These are phyloP conservation scores for Cerceris rybyensis DNA, from an alignment of 2,888 invertebrate genomes.

Conservation along the genomic window DNA sequence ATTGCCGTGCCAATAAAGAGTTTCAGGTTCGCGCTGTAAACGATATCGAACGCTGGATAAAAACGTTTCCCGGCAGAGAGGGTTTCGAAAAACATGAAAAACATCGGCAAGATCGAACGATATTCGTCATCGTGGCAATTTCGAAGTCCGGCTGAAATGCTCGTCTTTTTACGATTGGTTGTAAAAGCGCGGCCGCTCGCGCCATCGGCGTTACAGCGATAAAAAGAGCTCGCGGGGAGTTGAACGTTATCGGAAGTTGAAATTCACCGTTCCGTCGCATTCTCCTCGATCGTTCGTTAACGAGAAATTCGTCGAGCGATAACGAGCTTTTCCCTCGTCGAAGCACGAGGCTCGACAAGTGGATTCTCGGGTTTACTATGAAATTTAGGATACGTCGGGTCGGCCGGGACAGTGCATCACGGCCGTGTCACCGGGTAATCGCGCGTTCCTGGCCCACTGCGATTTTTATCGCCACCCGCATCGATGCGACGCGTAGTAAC, in stretches of 20 bases:
- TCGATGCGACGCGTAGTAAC: conserved; percentile 37
- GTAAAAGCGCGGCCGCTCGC: conserved; percentile 39
- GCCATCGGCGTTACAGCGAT: conserved; percentile 25
- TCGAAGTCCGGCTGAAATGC: conserved; percentile 15
- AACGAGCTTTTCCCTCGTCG: conserved; percentile 36
- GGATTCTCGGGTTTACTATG: conserved; percentile 27
- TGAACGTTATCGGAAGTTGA: conserved; percentile 12
- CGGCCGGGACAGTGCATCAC: conserved; percentile 39
- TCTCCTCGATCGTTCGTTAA: conserved; percentile 20
- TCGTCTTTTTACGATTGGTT: conserved; percentile 47
- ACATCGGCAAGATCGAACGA: conserved; percentile 14
- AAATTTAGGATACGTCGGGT: conserved; percentile 28
- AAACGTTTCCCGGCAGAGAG: not conserved
- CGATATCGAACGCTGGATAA: conserved; percentile 32
- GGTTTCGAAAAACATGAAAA: not conserved
- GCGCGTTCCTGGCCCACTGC: conserved; percentile 46
- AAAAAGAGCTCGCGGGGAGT: conserved; percentile 35
- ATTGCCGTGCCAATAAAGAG: conserved; percentile 4
- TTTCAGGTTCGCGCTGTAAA: conserved; percentile 17
- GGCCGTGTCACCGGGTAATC: conserved; percentile 56
- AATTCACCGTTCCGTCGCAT: conserved; percentile 24
- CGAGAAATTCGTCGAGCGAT: conserved; percentile 46
- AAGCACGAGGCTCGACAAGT: conserved; percentile 30
- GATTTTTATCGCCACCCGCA: conserved; percentile 67
- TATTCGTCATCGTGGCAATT: conserved; percentile 16